Base-by-base conservation (phyloP, 2,797 vertebrate genomes). In the Dendrocincla tyrannina region DNA sequence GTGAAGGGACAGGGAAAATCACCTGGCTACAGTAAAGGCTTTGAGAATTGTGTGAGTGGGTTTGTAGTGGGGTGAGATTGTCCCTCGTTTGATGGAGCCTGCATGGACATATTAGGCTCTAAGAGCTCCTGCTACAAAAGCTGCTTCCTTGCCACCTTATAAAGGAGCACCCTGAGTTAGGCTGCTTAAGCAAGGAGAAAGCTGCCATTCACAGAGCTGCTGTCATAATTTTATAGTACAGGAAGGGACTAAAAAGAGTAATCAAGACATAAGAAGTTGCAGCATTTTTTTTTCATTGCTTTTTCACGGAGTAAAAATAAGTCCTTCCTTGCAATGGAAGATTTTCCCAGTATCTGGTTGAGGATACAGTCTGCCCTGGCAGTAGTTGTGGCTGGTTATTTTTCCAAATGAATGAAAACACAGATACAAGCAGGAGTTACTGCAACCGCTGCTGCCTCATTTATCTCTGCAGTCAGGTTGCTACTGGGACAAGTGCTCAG, bases 401-500 rank as follows among this genome's bases (percentile, higher is more conserved):
- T 90, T 90, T 94, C 91, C 77, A 73, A 88, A 88, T 53, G 91
- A 87, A 89, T 91, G 93, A 81, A 94, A 90, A 63, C 59, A 86
- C 32, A 86, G 73, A 75, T 27, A 79, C 3, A 44, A 69, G 67
- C 69, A 86, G 77, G 58, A 86, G 88, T 59, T 69, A 37, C 67
- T 73, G 85, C 53, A 88, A 67, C 63, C 49, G 18, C 88, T 41
- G 44, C 89, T 67, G 77, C 77, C 88, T 96, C 91, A 85, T 93
- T 95, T 91, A 72, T 91, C 88, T 79, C 89, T 55, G 77, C 80
- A 82, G 67, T 92, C 88, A 58, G 73, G 83, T 60, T 84, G 53
- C 92, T 86, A 50, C 88, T 52, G 37, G 59, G 37, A 73, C 47
- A 16, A 95, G 70, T 4, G 30, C 74, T 90, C 66, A 17, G 85